Base-by-base conservation (phyloP, 2,797 vertebrate species). In the Vireo griseus region DNA sequence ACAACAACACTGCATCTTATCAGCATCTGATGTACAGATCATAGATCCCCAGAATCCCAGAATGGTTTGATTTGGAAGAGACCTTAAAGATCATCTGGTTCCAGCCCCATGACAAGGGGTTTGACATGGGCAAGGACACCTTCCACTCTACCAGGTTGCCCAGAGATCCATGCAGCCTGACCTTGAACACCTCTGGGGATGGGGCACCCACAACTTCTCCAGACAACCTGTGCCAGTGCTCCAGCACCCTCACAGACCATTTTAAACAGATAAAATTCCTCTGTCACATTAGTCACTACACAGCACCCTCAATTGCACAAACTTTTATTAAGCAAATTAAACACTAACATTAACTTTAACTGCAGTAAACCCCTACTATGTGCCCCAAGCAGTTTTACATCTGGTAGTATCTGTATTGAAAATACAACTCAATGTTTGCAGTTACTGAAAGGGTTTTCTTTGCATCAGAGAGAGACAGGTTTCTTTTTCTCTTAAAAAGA, bases 401-500 rank as follows among this genome's bases (percentile, higher is more conserved):
- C 48, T 69, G 54, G 24, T 40, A 52, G 15, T 48, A n/a, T 67
- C 42, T 42, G 42, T 67, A 61, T 18, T 48, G 51, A 68, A 93
- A 75, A 9, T 48, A 77, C 40, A 11, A 19, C 42, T 71, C 37
- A 35, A 12, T 61, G 29, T 51, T 45, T 80, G 29, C 31, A 24
- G 28, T 80, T 80, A 63, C 54, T 90, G n/a, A 71, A 95, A 54
- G 39, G 12, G 5, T 8, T 93, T 83, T 39, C n/a, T 71, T 61
- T 50, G n/a, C 35, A 40, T 65, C 58, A 84, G 29, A 87, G 54
- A 61, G 10, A 71, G 8, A 54, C 0, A 18, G 11, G 17, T 48
- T 90, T 88, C 25, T 67, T 88, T 80, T 74, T 68, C 47, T 42
- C 29, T 88, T 76, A 79, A 81, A 72, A 81, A 82, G 59, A 45